Percentiles rank a stretch among this genome's conserved stretches.
Conservation (phyloP, 2,113 vertebrate species). For the Glaucidium brasilianum region DNA sequence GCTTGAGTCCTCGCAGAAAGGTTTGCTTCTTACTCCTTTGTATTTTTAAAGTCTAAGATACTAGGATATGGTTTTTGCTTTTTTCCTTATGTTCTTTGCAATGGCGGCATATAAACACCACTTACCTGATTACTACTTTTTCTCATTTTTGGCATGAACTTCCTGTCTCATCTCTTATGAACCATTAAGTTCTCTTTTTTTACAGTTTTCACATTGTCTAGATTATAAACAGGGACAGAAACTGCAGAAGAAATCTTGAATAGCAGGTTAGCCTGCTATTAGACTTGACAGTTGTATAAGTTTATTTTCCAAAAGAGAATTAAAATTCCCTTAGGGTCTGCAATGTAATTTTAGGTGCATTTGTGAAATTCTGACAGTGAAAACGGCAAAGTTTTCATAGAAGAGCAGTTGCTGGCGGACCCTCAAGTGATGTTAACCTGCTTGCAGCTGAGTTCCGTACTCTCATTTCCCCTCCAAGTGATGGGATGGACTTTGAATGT, state of each 20-base stretch:
- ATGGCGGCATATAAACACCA: not conserved
- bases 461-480: not conserved
- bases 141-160: not conserved
- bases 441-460: not conserved
- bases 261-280: not conserved
- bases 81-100: not conserved
- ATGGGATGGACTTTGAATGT: not conserved
- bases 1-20: not conserved
- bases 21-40: not conserved
- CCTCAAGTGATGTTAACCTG: rapidly evolving
- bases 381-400: not conserved
- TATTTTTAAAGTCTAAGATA: not conserved
- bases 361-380: not conserved
- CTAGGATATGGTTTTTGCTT: not conserved
- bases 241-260: not conserved
- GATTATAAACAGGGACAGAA: not conserved
- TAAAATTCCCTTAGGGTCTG: not conserved
- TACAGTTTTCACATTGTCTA: not conserved
- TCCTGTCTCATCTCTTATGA: rapidly evolving
- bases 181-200: not conserved
- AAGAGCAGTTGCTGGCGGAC: not conserved
- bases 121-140: not conserved
- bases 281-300: not conserved
- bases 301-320: not conserved
- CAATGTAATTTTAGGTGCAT: not conserved